A percentile compares a stretch with the other conserved stretches of the same genome.
These are phyloP conservation scores for Parazoanthus atlanticus DNA, from an alignment of 92 coral and sea anemone genomes.

Conservation along the genomic window DNA sequence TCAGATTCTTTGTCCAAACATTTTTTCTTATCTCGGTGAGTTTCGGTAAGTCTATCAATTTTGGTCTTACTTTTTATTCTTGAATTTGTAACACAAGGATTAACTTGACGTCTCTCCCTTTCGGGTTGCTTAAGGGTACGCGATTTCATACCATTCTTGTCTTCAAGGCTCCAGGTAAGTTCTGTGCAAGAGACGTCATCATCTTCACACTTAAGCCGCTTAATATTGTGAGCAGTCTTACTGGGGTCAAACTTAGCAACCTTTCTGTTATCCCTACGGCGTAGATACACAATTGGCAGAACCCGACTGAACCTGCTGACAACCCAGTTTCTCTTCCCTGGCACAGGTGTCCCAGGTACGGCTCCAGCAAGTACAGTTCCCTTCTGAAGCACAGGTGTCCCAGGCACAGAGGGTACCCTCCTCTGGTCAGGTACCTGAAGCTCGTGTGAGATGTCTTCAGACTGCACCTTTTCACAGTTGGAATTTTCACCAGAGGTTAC, in stretches of 20 bases:
- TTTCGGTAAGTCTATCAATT: neutral
- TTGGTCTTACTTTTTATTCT: neutral
- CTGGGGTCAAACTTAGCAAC: slow-evolving; percentile 91
- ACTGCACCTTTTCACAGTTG: neutral
- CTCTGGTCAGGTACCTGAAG: neutral
- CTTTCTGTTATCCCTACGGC: slow-evolving; percentile 77
- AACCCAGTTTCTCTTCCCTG: slow-evolving; percentile 90
- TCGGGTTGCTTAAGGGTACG: neutral
- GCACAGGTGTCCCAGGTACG: slow-evolving; percentile 91
- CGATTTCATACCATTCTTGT: neutral
- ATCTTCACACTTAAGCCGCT: slow-evolving; percentile 67
- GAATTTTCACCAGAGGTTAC: neutral
- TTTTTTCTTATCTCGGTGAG: neutral
- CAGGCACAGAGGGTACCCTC: slow-evolving; percentile 62
- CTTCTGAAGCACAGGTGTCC: slow-evolving; percentile 68
- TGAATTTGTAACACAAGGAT: neutral
- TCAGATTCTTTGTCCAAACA: neutral
- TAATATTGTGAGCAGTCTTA: slow-evolving; percentile 87
- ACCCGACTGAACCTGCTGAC: slow-evolving; percentile 94
- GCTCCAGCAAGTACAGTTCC: slow-evolving; percentile 61
- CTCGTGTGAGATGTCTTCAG: neutral
- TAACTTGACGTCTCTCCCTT: neutral
- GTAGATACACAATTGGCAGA: slow-evolving; percentile 81
- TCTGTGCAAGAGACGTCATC: slow-evolving; percentile 46
- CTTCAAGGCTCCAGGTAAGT: slow-evolving; percentile 82